Evolutionary conservation across 1,140 invertebrate species (phyloP), one percentile per base, ranked within the genome.

Genomic region (Bradysia coprophila): DNA sequence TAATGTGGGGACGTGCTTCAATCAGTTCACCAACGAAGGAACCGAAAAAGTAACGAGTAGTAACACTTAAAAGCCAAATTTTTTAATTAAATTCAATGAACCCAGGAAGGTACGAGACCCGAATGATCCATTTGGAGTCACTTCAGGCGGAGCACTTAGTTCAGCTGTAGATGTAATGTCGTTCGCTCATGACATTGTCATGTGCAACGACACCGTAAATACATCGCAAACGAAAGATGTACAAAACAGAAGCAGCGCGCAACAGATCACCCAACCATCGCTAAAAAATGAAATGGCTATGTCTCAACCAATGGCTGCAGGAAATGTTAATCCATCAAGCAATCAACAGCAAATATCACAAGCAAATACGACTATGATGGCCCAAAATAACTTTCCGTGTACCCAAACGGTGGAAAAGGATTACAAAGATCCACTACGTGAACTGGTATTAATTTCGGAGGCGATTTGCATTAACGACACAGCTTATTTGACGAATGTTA

Each of bases 1-100:
- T 90, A 21, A 90, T 91, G 83, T 91, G 87, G 87, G 86, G 83
- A 23, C 66, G 83, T 16, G 78, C 78, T 22, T 85, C 81, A 2
- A 81, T 87, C 43, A 84, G 81, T n/a, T 88, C 84, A 20, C 85
- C 85, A 6, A 74, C 81, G 11, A 81, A 82, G 62, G 60, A 68
- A 4, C 61, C 69, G 13, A 56, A 64, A 44, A 71, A 72, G 73
- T 76, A 65, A 67, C 56, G 6, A 28, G 51, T 40, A 19, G 16
- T 11, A 4, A n/a, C 45, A 5, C 5, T 40, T 21, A 11, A 11
- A 21, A 18, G 18, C 5, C 10, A 19, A 21, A 21, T 40, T 8
- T 11, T 11, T 40, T 40, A 19, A 40, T 40, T 9, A 40, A 18
- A 40, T 21, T 8, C 8, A 19, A 21, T 18, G 10, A 9, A 31